phyloP scores from a whole-genome alignment of 2,797 vertebrate genomes.

The Cirrhinus mrigala region DNA sequence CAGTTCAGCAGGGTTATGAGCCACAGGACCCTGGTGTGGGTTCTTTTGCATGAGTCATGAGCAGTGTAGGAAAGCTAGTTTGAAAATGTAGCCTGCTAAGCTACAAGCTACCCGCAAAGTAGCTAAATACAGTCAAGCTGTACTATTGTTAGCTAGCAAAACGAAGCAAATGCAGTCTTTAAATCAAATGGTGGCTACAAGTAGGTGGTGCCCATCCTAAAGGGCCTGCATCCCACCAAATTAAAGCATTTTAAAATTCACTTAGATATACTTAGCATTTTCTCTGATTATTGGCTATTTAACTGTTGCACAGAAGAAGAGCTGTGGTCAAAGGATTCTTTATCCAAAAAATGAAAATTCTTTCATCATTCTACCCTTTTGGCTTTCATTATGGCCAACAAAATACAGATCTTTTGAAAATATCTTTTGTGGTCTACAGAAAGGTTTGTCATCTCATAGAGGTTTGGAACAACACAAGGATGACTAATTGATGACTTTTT shows the following conservation, averaged over 20 bases:
- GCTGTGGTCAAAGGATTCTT: background rate
- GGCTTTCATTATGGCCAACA: background rate
- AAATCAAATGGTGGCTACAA: too few relatives aligned
- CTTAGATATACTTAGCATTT: background rate
- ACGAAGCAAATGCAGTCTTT: background rate
- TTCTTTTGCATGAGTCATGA: background rate
- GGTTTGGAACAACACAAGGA: background rate
- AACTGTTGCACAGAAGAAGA: background rate
- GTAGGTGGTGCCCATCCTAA: background rate
- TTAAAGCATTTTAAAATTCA: too few relatives aligned
- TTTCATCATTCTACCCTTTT: background rate
- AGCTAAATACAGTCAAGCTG: background rate
- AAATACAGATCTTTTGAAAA: too few relatives aligned
- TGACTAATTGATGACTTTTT: background rate
- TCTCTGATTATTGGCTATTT: background rate
- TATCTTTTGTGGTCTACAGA: background rate
- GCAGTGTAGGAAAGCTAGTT: background rate
- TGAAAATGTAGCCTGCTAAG: background rate
- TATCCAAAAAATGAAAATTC: background rate
- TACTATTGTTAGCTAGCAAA: background rate
- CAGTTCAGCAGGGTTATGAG: constrained; percentile 17
- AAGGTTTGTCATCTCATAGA: background rate
- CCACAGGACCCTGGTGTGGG: background rate
- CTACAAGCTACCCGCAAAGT: background rate
- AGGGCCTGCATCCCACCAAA: background rate